Base-by-base conservation (phyloP, 1,140 invertebrate genomes). In the Yoshiicerus persimilis region DNA sequence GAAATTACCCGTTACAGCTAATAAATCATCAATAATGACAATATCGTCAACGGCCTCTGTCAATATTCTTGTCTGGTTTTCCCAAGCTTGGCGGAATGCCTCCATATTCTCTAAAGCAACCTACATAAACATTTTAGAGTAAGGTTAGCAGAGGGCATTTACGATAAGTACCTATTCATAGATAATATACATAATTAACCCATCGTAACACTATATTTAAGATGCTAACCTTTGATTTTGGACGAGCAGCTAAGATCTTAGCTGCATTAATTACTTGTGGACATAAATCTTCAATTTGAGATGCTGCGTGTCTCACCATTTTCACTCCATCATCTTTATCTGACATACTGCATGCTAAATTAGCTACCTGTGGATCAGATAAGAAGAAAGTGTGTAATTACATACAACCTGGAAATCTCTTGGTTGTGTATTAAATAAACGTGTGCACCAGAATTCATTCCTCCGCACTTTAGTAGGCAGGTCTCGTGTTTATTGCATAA, bases 41-140 rank as follows among this genome's bases (percentile, higher is more conserved):
- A 95, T 95, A 89, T 95, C 94, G 92, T 96, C 95, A 27, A 96
- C 94, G 87, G 95, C 94, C 90, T 95, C 94, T n/a, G 95, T 95
- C 8, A 95, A 91, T 30, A 95, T 92, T 84, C 94, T 91, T 1
- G 95, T 94, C 90, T 92, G 92, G 89, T 93, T 94, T 87, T 94
- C 93, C 95, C 95, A 95, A 6, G 94, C 92, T 88, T 94, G 93
- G 88, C 93, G 93, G 91, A 95, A 96, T 13, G 93, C 93, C 84
- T 95, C 93, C 94, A 96, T 95, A 91, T 96, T 96, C 89, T 96
- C 95, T 87, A 93, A 92, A 13, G 94, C 94, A 11, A 80, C 75
- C 75, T 80, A 32, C 94, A 88, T 77, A 32, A 41, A 27, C 30
- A 87, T n/a, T 70, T 39, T 2, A 30, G 23, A 66, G 10, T 23